Evolutionary conservation across 1,140 invertebrate species (phyloP).

Genomic region (Heliconius melpomene): DNA sequence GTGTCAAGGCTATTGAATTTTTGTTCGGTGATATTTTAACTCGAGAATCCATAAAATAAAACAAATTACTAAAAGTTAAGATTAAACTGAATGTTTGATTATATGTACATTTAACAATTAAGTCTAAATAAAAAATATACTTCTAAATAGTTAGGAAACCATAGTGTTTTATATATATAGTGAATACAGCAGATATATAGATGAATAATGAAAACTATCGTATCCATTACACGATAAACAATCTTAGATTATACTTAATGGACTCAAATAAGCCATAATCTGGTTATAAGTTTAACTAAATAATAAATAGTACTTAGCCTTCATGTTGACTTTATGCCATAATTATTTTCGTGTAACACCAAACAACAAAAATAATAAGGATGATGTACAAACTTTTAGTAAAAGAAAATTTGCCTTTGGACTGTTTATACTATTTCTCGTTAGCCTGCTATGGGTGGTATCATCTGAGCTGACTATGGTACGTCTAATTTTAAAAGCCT

Average conservation of each 20-base stretch:
- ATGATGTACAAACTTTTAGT: constrained; percentile 61
- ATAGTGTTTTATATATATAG: constrained; percentile 18
- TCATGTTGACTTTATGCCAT: constrained; percentile 78
- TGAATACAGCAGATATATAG: constrained; percentile 25
- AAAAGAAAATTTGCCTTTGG: constrained; percentile 72
- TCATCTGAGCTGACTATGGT: constrained; percentile 76
- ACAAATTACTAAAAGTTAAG: neutral
- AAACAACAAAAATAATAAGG: constrained; percentile 69
- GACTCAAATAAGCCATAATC: constrained; percentile 41
- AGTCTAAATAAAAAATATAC: neutral
- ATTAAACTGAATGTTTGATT: neutral
- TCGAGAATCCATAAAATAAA: neutral
- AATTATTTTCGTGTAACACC: constrained; percentile 71
- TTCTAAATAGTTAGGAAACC: constrained; percentile 1
- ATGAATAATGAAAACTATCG: constrained; percentile 41
- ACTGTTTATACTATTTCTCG: constrained; percentile 70
- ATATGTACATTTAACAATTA: neutral
- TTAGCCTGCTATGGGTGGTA: constrained; percentile 72
- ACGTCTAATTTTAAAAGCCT: constrained; percentile 22
- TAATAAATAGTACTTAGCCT: constrained; percentile 50
- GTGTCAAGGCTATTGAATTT: constrained; percentile 17
- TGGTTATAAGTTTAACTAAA: constrained; percentile 31
- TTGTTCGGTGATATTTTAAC: constrained; percentile 15
- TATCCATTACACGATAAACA: constrained; percentile 27
- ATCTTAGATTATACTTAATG: constrained; percentile 39